Percentiles rank a stretch among this genome's conserved stretches.
Conservation (phyloP, 2,113 vertebrate species). For the Aix galericulata region DNA sequence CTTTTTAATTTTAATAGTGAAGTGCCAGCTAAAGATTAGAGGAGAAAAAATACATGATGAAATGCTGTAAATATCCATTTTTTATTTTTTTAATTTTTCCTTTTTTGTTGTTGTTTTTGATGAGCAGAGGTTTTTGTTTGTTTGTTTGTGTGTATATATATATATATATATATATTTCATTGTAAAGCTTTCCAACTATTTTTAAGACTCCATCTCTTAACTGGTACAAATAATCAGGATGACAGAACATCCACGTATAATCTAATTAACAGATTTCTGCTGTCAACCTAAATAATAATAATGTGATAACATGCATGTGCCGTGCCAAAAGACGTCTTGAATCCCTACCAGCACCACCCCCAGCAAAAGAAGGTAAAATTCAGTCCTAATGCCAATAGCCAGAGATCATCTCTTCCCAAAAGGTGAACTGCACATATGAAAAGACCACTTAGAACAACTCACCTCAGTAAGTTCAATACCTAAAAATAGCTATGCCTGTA, state of each 20-base stretch:
- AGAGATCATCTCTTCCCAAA: neutral
- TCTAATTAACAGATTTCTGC: constrained; percentile 47
- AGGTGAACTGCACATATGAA: neutral
- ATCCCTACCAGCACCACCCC: neutral
- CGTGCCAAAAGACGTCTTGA: neutral
- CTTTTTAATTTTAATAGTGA: constrained; percentile 59
- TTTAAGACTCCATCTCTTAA: constrained; percentile 35
- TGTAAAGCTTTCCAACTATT: constrained; percentile 8
- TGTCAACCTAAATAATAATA: constrained; percentile 28
- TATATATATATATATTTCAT: neutral
- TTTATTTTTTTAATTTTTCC: neutral
- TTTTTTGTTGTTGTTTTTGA: neutral
- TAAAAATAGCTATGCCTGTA: neutral
- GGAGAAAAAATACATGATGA: neutral
- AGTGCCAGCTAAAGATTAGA: constrained; percentile 37
- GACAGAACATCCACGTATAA: constrained; percentile 1
- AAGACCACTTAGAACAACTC: neutral
- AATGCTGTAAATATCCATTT: neutral
- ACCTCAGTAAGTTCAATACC: neutral
- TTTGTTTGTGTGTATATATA: too few species aligned
- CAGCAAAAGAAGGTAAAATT: neutral
- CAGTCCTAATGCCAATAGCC: neutral
- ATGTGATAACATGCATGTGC: neutral
- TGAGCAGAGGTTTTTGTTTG: neutral
- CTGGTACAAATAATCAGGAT: constrained; percentile 36